Evolutionary conservation across 2,888 invertebrate genomes (phyloP).

Genomic region (Omphaloscelis lunosa): DNA sequence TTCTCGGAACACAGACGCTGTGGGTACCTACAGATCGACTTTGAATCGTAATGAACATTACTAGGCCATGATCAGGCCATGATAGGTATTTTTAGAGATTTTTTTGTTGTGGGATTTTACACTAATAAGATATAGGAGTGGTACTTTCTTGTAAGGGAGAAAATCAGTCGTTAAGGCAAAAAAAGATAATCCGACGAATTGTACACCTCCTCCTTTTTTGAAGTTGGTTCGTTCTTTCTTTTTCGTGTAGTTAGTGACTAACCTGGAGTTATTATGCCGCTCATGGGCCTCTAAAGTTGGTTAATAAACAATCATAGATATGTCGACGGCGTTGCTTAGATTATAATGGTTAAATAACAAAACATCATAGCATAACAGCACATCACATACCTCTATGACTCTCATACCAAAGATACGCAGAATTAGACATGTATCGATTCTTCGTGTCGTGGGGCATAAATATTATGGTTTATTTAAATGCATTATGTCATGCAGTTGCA

Average conservation of each 20-base stretch:
- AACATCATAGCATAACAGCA: not conserved
- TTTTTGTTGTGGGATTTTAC: not conserved
- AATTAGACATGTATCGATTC: conserved; percentile 6
- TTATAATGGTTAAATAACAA: conserved; percentile 26
- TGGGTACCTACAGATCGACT: conserved; percentile 13
- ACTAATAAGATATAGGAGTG: not conserved
- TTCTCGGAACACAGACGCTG: conserved; percentile 55
- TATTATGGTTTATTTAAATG: conserved; percentile 14
- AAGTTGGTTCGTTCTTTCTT: too few species aligned
- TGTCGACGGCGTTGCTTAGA: not conserved
- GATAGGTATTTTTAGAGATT: not conserved
- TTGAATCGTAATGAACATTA: not conserved
- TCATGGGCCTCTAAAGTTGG: too few species aligned
- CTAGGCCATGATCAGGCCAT: not conserved
- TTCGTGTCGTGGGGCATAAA: conserved; percentile 1
- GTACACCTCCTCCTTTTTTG: too few species aligned
- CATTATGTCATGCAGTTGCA: not conserved
- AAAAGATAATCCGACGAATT: too few species aligned
- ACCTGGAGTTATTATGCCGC: too few species aligned
- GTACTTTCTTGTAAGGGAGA: too few species aligned
- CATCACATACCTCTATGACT: conserved; percentile 21
- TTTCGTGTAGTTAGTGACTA: too few species aligned
- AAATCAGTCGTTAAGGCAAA: too few species aligned
- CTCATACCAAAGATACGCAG: not conserved
- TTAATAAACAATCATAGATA: too few species aligned